Evolutionary conservation across 2,888 invertebrate species (phyloP).

Genomic region (Geophilus truncorum): DNA sequence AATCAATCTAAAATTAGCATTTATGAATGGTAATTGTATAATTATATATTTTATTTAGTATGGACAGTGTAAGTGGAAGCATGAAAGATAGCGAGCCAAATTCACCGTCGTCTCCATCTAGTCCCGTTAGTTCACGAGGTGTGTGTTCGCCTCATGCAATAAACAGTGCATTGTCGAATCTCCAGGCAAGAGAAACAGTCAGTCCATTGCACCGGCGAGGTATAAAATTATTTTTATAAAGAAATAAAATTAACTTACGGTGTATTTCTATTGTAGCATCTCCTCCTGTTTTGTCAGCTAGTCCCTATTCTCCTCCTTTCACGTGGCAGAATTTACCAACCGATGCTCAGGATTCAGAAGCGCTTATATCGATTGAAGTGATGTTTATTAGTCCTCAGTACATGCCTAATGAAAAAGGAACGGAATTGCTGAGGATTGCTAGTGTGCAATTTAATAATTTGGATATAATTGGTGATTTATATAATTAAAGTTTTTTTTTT

Average conservation of each 20-base stretch:
- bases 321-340: neutral
- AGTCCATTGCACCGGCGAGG: conserved; percentile 54
- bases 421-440: conserved; percentile 60
- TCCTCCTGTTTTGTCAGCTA: neutral
- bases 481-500: too few species aligned
- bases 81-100: conserved; percentile 86
- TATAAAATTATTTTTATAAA: neutral
- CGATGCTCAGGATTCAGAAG: conserved; percentile 46
- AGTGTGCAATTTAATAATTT: conserved; percentile 89
- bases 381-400: conserved; percentile 61
- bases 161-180: conserved; percentile 54
- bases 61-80: conserved; percentile 91
- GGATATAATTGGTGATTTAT: conserved; percentile 74
- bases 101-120: conserved; percentile 67
- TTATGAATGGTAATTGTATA: conserved; percentile 35
- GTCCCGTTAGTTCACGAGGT: conserved; percentile 58
- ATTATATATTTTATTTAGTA: conserved; percentile 53
- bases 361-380: conserved; percentile 66
- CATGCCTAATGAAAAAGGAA: conserved; percentile 49
- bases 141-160: conserved; percentile 54
- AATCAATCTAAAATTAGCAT: conserved; percentile 41
- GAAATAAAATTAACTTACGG: neutral
- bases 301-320: neutral
- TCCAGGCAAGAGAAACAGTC: conserved; percentile 25
- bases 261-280: neutral